Base-by-base conservation (phyloP, 2,888 invertebrate species). In the Eretmocerus hayati region DNA sequence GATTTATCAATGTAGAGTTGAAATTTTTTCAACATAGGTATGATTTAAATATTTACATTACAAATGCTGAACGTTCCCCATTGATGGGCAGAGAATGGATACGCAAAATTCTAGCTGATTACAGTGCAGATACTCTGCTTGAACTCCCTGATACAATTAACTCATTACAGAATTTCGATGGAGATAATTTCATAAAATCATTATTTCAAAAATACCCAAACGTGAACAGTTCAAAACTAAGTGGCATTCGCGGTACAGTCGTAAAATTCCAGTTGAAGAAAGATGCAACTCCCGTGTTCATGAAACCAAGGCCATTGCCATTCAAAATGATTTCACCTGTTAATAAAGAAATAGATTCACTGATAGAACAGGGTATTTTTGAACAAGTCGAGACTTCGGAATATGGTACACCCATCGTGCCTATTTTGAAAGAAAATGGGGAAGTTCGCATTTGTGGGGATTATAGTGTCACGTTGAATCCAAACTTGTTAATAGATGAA, bases 401-500 rank as follows among this genome's bases (percentile, higher is more conserved):
- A 38, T 64, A 62, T 58, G 63, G 59, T 11, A 64, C n/a, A n/a
- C n/a, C n/a, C n/a, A n/a, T n/a, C n/a, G n/a, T n/a, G n/a, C n/a
- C n/a, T n/a, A n/a, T n/a, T n/a, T n/a, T n/a, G n/a, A n/a, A n/a
- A n/a, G n/a, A n/a, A n/a, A n/a, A n/a, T n/a, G n/a, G n/a, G n/a
- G n/a, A n/a, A n/a, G n/a, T n/a, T n/a, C n/a, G n/a, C n/a, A n/a
- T n/a, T n/a, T n/a, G n/a, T n/a, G n/a, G 65, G 8, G 30, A 30
- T 30, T 60, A 57, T 42, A 59, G 53, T 59, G 54, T 60, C 9
- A 61, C 61, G 3, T 30, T 63, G 5, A 63, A 62, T 46, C 58
- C 58, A n/a, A 32, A 38, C 11, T 45, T 60, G 16, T 15, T 52
- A 8, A 46, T 59, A 2, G 57, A 61, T 42, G 57, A 62, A 43